Base-by-base conservation (phyloP, 2,113 vertebrate genomes). In the Neodon shergylaensis region DNA sequence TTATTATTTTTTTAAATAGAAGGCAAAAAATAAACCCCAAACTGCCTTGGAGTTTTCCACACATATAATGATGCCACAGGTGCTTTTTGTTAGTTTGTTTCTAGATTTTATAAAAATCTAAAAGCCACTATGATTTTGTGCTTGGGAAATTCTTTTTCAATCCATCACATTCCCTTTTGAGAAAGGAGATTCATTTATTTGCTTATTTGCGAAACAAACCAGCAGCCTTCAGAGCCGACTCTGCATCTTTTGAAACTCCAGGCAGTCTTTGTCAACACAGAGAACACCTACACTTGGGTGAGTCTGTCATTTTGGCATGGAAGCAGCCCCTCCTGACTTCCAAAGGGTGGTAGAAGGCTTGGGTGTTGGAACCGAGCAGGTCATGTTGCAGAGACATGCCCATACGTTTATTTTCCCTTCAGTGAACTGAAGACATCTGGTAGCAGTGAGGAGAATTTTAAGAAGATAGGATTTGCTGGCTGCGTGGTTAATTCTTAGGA, bases 401-500 rank as follows among this genome's bases (percentile, higher is more conserved):
- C 76, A 0, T 90, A 63, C 21, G 19, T 82, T 97, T 92, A 74
- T 85, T 65, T 96, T 89, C 47, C 87, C 88, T 61, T 91, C 91
- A 66, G 0, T 44, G 92, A 90, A 82, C 92, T 58, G 85, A 95
- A 89, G 94, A 93, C 72, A 82, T 95, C 95, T 87, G 83, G 22
- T 93, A 88, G 65, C 92, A 89, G 54, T 61, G 83, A 87, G 96
- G 96, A 95, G 96, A 94, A 95, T 96, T 96, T 97, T 95, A 96
- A 97, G 97, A 94, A 97, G 94, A 96, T 78, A 87, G 90, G 92
- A 92, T 97, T 94, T 95, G 63, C 72, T 94, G 90, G 94, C 94
- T 96, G 79, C 90, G 88, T 94, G 94, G 94, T 78, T 96, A 96
- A 97, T 97, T 97, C 97, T 97, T 97, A 90, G 94, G 90, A 97